Base-by-base conservation (phyloP, 1,140 invertebrate genomes). In the Drosophila navojoa region DNA sequence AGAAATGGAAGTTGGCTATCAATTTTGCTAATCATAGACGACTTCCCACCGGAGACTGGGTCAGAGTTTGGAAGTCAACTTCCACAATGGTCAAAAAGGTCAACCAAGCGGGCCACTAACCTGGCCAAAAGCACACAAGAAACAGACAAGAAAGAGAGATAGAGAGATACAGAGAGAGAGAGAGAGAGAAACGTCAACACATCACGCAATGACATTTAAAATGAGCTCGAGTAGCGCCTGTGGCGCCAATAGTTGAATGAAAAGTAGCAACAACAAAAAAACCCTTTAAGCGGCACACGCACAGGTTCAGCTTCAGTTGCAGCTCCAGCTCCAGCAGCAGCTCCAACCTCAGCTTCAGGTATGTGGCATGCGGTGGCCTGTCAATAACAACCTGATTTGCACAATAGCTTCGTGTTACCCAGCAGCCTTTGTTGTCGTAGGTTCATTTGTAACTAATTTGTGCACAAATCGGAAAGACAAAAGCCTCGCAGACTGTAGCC, bases 401-500 rank as follows among this genome's bases (percentile, higher is more conserved):
- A 64, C 47, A 29, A 45, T n/a, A 72, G 81, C 77, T 75, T 86
- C 76, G 75, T 86, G 82, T 85, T 85, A 81, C 81, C 19, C 69
- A 81, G 42, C 49, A 32, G 64, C 71, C 68, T 82, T 89, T 89
- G 84, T 89, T 89, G 84, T 84, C 64, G 84, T 89, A 80, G 84
- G 73, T 71, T 89, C 85, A 78, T 79, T 89, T 89, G 84, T 89
- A 76, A 89, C 84, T 89, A 90, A 89, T 89, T 84, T 87, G 79
- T 89, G 84, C 84, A 87, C 44, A 79, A 73, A 77, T 87, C 60
- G 81, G 47, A 87, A 77, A 86, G 71, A 76, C 82, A 89, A 87
- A 79, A 78, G 80, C 58, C 69, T 6, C 10, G 10, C 11, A 38
- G 35, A 4, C 35, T 3, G 35, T 3, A 38, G 35, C 35, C 10